These are phyloP conservation scores for Synanthedon tipuliformis DNA, from an alignment of 2,888 invertebrate genomes.

Conservation along the genomic window DNA sequence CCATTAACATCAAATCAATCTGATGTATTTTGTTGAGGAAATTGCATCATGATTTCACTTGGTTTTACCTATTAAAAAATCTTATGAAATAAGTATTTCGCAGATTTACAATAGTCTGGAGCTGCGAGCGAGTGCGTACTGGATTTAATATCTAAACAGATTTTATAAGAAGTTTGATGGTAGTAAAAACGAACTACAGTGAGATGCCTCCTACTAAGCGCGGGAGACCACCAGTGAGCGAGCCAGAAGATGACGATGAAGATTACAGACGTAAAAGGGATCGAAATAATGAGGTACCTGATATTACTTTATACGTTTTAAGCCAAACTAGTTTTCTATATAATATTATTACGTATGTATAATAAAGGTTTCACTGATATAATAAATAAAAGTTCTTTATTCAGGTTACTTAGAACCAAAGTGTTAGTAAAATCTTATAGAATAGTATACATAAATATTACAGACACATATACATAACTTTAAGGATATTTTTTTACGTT, in stretches of 20 bases:
- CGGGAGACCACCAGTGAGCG: conserved; percentile 59
- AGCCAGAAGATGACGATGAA: conserved; percentile 76
- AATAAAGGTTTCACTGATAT: no score
- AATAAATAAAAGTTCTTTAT: no score
- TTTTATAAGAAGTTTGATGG: conserved; percentile 5
- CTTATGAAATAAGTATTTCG: background rate
- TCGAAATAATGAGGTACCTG: conserved; percentile 79
- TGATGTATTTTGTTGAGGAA: background rate
- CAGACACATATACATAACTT: no score
- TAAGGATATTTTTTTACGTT: no score
- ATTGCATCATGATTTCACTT: background rate
- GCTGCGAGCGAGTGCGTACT: background rate
- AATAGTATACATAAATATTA: no score
- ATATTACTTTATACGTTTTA: no score
- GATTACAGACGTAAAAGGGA: conserved; percentile 81
- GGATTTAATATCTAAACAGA: background rate
- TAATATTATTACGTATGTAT: no score
- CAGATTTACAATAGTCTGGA: background rate
- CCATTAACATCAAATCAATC: background rate
- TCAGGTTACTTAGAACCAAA: no score
- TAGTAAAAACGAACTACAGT: conserved; percentile 39
- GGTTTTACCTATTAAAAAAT: no score
- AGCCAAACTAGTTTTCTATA: no score
- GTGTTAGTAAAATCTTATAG: no score
- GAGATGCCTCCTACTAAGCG: conserved; percentile 56